Conservation (phyloP, 1,140 invertebrate species). For the Pseudoatta argentina region DNA sequence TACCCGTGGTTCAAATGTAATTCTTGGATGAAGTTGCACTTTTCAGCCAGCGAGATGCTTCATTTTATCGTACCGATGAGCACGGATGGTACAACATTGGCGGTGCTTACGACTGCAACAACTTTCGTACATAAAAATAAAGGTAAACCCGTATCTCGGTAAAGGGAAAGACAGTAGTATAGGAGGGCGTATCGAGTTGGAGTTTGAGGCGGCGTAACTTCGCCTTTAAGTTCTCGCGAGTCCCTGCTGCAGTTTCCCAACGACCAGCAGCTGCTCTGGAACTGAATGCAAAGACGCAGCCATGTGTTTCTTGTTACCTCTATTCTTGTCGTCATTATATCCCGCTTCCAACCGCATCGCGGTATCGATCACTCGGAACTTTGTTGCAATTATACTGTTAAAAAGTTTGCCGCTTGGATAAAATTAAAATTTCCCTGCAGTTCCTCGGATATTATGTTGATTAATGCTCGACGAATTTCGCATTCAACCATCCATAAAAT, state of each 20-base stretch:
- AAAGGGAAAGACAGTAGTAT: constrained; percentile 11
- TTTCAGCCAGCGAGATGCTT: constrained; percentile 51
- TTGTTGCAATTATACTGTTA: constrained; percentile 37
- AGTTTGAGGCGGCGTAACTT: constrained; percentile 60
- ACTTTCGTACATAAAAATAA: constrained; percentile 65
- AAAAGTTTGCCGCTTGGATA: not conserved
- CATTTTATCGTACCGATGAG: constrained; percentile 59
- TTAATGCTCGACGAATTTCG: not conserved
- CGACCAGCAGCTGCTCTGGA: constrained; percentile 60
- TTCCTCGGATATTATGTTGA: not conserved
- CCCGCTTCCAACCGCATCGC: constrained; percentile 30
- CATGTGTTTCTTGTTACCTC: constrained; percentile 58
- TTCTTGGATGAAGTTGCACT: constrained; percentile 47
- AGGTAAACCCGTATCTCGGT: constrained; percentile 57
- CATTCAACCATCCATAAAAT: not conserved
- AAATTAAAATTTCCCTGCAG: constrained; percentile 1
- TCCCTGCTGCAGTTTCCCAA: constrained; percentile 58
- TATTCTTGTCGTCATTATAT: constrained; percentile 60
- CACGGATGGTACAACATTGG: constrained; percentile 50
- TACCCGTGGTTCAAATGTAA: not conserved
- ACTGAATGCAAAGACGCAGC: constrained; percentile 62
- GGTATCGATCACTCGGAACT: constrained; percentile 42
- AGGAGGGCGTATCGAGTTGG: constrained; percentile 53
- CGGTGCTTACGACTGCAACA: constrained; percentile 56
- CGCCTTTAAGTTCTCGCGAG: constrained; percentile 62